phyloP scores from a whole-genome alignment of 1,140 invertebrate genomes.

The Aphelenchoides avenae region DNA sequence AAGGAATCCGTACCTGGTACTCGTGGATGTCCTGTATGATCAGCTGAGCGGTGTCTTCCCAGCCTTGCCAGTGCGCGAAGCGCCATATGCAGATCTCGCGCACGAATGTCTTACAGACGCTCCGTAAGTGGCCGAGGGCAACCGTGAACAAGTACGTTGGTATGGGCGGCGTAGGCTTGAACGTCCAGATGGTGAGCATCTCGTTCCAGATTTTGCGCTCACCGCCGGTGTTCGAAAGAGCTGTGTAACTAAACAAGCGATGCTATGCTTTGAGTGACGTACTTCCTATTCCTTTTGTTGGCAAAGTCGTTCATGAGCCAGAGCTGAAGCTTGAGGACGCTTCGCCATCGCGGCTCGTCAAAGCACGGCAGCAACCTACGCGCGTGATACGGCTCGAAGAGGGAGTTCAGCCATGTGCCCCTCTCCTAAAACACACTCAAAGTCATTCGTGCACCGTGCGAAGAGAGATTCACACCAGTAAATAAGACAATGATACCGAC shows the following conservation, averaged over 20 bases:
- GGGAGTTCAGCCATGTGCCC: conserved; percentile 23
- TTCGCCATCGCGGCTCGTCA: conserved; percentile 26
- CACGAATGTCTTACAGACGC: conserved; percentile 8
- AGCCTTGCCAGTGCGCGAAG: conserved; percentile 14
- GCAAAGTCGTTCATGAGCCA: conserved; percentile 34
- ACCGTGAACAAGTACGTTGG: conserved; percentile 41
- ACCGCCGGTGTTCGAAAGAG: conserved; percentile 24
- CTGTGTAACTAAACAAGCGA: conserved; percentile 24
- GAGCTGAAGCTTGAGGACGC: conserved; percentile 23
- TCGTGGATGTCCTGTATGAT: conserved; percentile 22
- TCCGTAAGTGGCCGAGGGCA: conserved; percentile 29
- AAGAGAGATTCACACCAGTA: background rate
- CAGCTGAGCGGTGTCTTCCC: conserved; percentile 31
- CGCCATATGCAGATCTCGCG: conserved; percentile 36
- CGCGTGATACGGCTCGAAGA: conserved; percentile 28
- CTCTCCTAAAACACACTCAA: background rate
- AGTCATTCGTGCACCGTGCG: background rate
- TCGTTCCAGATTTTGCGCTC: conserved; percentile 10
- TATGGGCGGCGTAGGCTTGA: conserved; percentile 36
- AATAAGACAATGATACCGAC: background rate
- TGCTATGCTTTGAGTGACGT: conserved; percentile 3
- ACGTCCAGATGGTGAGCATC: conserved; percentile 32
- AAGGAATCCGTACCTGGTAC: conserved; percentile 25
- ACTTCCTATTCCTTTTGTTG: background rate
- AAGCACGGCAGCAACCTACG: conserved; percentile 29